Evolutionary conservation across 1,140 invertebrate species (phyloP).

Genomic region (Chlorops oryzae): DNA sequence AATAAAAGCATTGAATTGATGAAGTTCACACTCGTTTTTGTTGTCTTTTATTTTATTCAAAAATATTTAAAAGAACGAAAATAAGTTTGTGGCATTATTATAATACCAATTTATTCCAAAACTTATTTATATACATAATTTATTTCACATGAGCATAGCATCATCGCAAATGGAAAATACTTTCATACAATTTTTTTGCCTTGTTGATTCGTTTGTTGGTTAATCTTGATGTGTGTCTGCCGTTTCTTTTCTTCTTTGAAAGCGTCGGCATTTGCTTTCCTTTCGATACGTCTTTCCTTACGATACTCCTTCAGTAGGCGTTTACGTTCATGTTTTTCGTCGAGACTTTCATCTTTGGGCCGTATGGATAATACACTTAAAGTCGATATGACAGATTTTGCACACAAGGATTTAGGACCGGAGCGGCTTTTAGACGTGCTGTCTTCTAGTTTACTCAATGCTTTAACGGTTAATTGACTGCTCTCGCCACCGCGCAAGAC

Average conservation of each 20-base stretch:
- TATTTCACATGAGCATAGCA: too few relatives aligned
- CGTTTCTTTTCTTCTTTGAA: constrained; percentile 85
- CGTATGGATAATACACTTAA: constrained; percentile 66
- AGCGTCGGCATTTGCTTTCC: constrained; percentile 76
- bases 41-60: too few relatives aligned
- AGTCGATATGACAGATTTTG: constrained; percentile 63
- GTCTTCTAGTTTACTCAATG: constrained; percentile 60
- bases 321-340: constrained; percentile 78
- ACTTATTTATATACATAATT: too few relatives aligned
- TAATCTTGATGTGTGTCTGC: constrained; percentile 70
- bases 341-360: constrained; percentile 73
- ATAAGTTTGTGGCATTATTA: not conserved
- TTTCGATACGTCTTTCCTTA: constrained; percentile 75
- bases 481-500: constrained; percentile 53
- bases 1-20: too few relatives aligned
- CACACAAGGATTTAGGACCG: constrained; percentile 53
- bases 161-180: too few relatives aligned
- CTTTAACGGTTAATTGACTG: constrained; percentile 61
- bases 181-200: constrained; percentile 63
- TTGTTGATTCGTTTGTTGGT: constrained; percentile 67
- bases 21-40: too few relatives aligned
- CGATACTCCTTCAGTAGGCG: constrained; percentile 75
- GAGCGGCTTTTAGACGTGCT: constrained; percentile 43
- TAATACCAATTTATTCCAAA: not conserved
- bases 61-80: not conserved